Percentiles rank a stretch among this genome's conserved stretches.
These are phyloP conservation scores for Holacanthus passer DNA, from an alignment of 2,113 vertebrate genomes.

Conservation along the genomic window DNA sequence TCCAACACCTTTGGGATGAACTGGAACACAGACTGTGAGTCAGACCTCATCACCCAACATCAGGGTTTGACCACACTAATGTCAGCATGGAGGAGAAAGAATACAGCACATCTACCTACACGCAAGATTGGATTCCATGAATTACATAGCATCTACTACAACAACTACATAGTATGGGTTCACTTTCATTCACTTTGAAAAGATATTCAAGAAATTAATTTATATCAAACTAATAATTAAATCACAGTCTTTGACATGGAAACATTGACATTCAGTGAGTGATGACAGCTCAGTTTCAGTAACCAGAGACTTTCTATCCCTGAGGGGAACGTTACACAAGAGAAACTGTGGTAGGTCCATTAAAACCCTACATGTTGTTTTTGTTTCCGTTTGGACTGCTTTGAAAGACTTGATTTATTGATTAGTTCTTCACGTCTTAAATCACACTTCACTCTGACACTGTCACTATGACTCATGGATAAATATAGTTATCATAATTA, in stretches of 20 bases:
- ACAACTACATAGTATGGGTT: background rate
- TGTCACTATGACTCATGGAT: constrained; percentile 5
- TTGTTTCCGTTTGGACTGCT: background rate
- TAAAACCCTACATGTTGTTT: constrained; percentile 2
- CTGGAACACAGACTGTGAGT: background rate
- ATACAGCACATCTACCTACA: background rate
- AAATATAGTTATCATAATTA: constrained; percentile 17
- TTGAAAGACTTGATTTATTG: constrained; percentile 11
- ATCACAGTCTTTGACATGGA: background rate
- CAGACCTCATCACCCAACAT: background rate
- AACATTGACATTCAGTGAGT: background rate
- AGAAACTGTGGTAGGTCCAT: constrained; percentile 17
- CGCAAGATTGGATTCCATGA: background rate
- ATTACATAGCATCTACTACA: no score
- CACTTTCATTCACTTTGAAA: background rate
- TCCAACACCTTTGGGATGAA: background rate
- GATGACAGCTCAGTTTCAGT: background rate
- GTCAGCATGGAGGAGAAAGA: background rate
- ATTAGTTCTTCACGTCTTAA: background rate
- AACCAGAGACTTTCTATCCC: background rate
- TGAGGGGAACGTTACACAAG: background rate
- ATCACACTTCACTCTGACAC: background rate
- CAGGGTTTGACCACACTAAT: no score
- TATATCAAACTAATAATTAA: background rate
- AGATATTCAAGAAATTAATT: background rate